These are phyloP conservation scores for Drosophila tanythrix DNA, from an alignment of 2,888 invertebrate species.

Conservation along the genomic window DNA sequence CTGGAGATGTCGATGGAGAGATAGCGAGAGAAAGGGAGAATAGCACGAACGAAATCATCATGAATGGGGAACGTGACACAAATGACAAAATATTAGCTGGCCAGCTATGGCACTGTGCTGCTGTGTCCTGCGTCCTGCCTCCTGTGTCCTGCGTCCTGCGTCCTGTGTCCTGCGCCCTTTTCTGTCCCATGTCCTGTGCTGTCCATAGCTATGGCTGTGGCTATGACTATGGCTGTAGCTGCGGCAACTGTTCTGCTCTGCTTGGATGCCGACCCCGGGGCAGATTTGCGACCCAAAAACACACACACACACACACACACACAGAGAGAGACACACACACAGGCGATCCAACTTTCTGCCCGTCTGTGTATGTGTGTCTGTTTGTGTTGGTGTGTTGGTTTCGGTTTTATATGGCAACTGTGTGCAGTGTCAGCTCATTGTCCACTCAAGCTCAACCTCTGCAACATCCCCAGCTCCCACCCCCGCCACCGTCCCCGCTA, in stretches of 20 bases:
- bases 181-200: slow-evolving; percentile 5
- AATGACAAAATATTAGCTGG: slow-evolving; percentile 81
- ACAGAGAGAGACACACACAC: slow-evolving; percentile 3
- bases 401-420: slow-evolving; percentile 74
- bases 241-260: slow-evolving; percentile 46
- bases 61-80: slow-evolving; percentile 82
- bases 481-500: not conserved
- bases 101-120: slow-evolving; percentile 61
- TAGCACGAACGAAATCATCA: slow-evolving; percentile 73
- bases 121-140: slow-evolving; percentile 16
- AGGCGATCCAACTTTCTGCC: slow-evolving; percentile 33
- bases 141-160: slow-evolving; percentile 19
- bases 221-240: slow-evolving; percentile 24
- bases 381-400: slow-evolving; percentile 38
- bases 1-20: not conserved
- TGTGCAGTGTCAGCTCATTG: slow-evolving; percentile 74
- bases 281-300: slow-evolving; percentile 52
- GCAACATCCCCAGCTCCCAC: not conserved
- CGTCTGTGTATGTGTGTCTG: slow-evolving; percentile 29
- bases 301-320: slow-evolving; percentile 9
- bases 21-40: not conserved
- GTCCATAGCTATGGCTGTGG: slow-evolving; percentile 24
- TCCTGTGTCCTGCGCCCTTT: slow-evolving; percentile 6
- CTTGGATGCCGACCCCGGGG: slow-evolving; percentile 46
- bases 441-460: slow-evolving; percentile 38